phyloP scores from a whole-genome alignment of 1,140 invertebrate genomes.

The Drosophila ercepeae region DNA sequence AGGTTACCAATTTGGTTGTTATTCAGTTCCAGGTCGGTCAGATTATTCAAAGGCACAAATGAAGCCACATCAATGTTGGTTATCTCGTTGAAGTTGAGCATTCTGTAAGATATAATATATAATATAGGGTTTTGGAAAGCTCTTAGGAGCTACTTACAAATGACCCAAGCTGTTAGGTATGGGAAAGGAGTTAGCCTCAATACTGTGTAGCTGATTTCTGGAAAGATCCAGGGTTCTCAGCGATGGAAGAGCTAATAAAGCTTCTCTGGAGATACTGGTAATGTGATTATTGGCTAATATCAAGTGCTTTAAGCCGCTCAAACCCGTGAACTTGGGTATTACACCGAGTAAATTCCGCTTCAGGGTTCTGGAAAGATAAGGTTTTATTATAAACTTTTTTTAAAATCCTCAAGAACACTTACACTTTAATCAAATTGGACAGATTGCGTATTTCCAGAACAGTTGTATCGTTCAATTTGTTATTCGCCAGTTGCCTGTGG shows the following conservation, averaged over 20 bases:
- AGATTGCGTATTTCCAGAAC: slow-evolving; percentile 84
- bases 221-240: slow-evolving; percentile 87
- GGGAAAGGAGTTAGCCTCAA: slow-evolving; percentile 85
- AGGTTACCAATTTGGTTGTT: slow-evolving; percentile 90
- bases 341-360: slow-evolving; percentile 75
- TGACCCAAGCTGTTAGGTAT: slow-evolving; percentile 82
- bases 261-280: slow-evolving; percentile 85
- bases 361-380: slow-evolving; percentile 41
- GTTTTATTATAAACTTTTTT: neutral
- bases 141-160: slow-evolving; percentile 82
- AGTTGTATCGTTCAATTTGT: slow-evolving; percentile 85
- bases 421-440: slow-evolving; percentile 80
- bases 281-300: slow-evolving; percentile 88
- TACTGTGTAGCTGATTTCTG: slow-evolving; percentile 86
- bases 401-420: slow-evolving; percentile 9
- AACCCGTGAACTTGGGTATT: slow-evolving; percentile 72
- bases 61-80: slow-evolving; percentile 87
- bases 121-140: neutral
- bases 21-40: slow-evolving; percentile 91
- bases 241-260: slow-evolving; percentile 86
- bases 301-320: slow-evolving; percentile 83
- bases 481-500: slow-evolving; percentile 84
- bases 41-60: slow-evolving; percentile 89
- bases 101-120: slow-evolving; percentile 85
- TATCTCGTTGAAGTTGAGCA: slow-evolving; percentile 91